Evolutionary conservation across 2,113 vertebrate species (phyloP), one percentile per base, ranked within the genome.

Genomic region (Silurus glanis): DNA sequence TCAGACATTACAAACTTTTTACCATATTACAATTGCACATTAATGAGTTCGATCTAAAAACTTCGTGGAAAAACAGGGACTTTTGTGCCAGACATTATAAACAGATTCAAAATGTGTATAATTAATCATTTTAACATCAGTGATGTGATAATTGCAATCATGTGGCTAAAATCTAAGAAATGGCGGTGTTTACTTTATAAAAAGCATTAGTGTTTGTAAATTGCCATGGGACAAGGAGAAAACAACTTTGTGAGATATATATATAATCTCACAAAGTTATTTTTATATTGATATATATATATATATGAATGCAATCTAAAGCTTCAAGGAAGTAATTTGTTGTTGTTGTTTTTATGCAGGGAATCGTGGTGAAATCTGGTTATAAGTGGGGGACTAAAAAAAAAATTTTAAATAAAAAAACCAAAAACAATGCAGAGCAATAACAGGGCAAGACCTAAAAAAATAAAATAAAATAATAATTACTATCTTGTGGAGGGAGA

Each of bases 401-500:
- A 37, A 37, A 37, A 37, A 37, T n/a, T n/a, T n/a, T n/a, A n/a
- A n/a, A n/a, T n/a, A n/a, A n/a, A n/a, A n/a, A n/a, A n/a, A n/a
- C n/a, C 37, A 28, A 21, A 56, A 7, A 58, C 9, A 79, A 37
- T 80, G 19, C 16, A 59, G 7, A 13, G 10, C 28, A 61, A 80
- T 61, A 80, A 80, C 78, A 80, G 78, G 23, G 78, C 9, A 61
- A 10, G 19, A 61, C 28, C 28, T 80, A 61, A 80, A 80, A 45
- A 37, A 37, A 37, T 37, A 37, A 37, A 37, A 37, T 37, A 37
- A 37, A 37, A 37, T 37, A 37, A 37, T 37, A 37, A 37, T 9
- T 62, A 95, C 94, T 88, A 98, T 96, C 94, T 97, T 97, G 88
- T 94, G 94, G 61, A 99, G 94, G 82, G 96, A 97, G 25, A 98